These are phyloP conservation scores for Trichogramma dendrolimi DNA, from an alignment of 2,888 invertebrate species.

Conservation along the genomic window DNA sequence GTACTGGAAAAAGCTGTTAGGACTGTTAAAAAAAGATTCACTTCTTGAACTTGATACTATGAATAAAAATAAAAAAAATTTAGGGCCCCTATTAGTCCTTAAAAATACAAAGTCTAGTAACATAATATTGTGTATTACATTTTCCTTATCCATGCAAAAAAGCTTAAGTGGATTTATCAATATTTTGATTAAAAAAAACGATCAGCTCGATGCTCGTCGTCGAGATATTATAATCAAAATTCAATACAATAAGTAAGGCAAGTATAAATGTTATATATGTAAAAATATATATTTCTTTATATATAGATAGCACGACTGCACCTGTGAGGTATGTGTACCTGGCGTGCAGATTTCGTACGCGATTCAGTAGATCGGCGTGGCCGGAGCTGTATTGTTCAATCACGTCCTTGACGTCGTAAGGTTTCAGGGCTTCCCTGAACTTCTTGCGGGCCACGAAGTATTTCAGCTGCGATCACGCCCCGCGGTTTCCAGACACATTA, in stretches of 20 bases:
- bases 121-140: not conserved
- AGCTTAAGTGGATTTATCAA: conserved; percentile 8
- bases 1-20: too few relatives aligned
- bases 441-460: conserved; percentile 86
- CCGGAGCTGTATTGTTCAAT: conserved; percentile 88
- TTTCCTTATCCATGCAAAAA: conserved; percentile 6
- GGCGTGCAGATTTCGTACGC: conserved; percentile 82
- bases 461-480: conserved; percentile 60
- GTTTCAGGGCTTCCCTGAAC: conserved; percentile 88
- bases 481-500: conserved; percentile 33
- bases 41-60: too few relatives aligned
- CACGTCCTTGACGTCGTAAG: conserved; percentile 91
- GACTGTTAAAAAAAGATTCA: too few relatives aligned
- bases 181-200: conserved; percentile 8
- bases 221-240: conserved; percentile 2
- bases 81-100: too few relatives aligned
- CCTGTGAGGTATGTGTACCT: conserved; percentile 55
- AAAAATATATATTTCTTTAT: not conserved
- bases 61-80: too few relatives aligned
- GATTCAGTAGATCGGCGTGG: conserved; percentile 81
- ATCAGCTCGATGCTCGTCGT: conserved; percentile 7
- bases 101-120: too few relatives aligned
- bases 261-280: not conserved
- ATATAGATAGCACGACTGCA: conserved; percentile 23
- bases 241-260: not conserved